phyloP scores from a whole-genome alignment of 23 tunicate species.

The Ascidia mentula region DNA sequence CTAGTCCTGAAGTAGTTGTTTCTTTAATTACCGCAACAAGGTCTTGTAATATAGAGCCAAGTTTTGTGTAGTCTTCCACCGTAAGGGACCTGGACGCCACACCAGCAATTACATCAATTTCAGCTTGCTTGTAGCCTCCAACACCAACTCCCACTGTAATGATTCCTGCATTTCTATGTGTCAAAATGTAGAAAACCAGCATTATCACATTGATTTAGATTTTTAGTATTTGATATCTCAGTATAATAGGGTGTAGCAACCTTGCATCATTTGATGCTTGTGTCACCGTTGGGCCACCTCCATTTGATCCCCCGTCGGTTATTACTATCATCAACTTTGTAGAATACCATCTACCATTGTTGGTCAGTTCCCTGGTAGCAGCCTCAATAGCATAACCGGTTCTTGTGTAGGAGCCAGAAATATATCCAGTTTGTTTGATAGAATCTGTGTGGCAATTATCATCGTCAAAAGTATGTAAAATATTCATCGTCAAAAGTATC shows the following conservation, averaged over 20 bases:
- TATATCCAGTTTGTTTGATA: neutral
- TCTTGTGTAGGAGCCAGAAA: neutral
- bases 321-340: neutral
- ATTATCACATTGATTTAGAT: neutral
- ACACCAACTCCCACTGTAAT: constrained; percentile 14
- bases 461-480: neutral
- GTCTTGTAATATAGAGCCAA: neutral
- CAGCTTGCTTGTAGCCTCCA: neutral
- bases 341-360: neutral
- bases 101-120: constrained; percentile 16
- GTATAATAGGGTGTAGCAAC: too few relatives aligned
- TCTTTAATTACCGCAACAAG: neutral
- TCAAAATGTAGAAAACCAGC: neutral
- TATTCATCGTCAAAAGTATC: neutral
- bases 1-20: neutral
- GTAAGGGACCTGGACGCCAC: neutral
- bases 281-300: neutral
- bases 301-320: neutral
- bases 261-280: neutral
- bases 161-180: neutral
- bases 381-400: neutral
- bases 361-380: neutral
- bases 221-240: neutral
- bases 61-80: constrained; percentile 3
- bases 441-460: neutral